phyloP scores from a whole-genome alignment of 2,113 vertebrate genomes.

The Xiphophorus maculatus region DNA sequence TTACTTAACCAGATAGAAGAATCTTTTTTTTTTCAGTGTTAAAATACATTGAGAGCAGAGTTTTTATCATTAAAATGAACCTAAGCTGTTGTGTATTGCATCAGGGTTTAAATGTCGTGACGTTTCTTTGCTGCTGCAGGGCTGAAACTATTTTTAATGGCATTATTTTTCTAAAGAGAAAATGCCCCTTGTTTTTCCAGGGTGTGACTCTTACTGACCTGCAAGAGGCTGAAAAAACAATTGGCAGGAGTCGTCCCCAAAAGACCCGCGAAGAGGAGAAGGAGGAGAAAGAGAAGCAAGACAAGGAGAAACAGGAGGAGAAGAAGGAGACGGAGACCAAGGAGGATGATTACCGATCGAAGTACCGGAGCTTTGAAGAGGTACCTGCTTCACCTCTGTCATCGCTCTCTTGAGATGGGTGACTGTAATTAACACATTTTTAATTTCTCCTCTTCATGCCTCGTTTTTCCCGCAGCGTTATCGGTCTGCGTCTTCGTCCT shows the following conservation, averaged over 20 bases:
- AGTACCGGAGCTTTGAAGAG: slow-evolving; percentile 92
- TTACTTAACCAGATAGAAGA: too few species aligned
- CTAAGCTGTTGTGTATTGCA: neutral
- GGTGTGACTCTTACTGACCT: slow-evolving; percentile 97
- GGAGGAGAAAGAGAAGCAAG: slow-evolving; percentile 92
- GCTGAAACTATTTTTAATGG: neutral
- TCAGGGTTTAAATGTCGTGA: too few species aligned
- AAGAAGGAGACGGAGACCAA: slow-evolving; percentile 92
- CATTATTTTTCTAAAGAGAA: neutral
- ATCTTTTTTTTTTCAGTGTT: too few species aligned
- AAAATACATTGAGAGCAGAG: too few species aligned
- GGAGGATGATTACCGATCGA: slow-evolving; percentile 94
- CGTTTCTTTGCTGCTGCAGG: neutral
- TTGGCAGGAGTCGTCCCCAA: slow-evolving; percentile 87
- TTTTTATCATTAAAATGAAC: neutral
- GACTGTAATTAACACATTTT: neutral
- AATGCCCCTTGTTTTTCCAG: slow-evolving; percentile 67
- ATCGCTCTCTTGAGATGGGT: neutral
- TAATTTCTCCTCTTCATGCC: neutral
- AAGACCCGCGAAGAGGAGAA: slow-evolving; percentile 93
- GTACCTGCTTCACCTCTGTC: slow-evolving; percentile 63
- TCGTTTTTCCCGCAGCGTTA: slow-evolving; percentile 82
- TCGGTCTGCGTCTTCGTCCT: slow-evolving; percentile 81
- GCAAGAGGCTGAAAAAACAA: slow-evolving; percentile 98
- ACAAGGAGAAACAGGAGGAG: slow-evolving; percentile 95